These are phyloP conservation scores for Cheumatopsyche charites DNA, from an alignment of 1,140 invertebrate species.

Conservation along the genomic window DNA sequence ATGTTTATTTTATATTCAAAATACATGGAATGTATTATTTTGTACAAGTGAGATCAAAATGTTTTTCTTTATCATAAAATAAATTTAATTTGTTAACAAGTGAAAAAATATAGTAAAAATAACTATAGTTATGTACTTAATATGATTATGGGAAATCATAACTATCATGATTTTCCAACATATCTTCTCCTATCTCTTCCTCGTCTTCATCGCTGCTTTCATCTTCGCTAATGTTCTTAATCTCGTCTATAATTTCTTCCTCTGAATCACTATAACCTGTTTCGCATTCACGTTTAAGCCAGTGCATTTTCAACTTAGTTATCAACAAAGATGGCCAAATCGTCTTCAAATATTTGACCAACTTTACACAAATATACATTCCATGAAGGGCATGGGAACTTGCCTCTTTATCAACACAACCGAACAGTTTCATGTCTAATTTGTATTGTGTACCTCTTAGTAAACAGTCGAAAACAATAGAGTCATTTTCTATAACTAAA, in stretches of 20 bases:
- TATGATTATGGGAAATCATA: too few species aligned
- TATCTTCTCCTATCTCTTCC: neutral
- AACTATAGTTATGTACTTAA: too few species aligned
- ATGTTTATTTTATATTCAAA: too few species aligned
- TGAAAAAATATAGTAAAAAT: too few species aligned
- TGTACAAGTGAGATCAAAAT: too few species aligned
- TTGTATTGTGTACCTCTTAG: slow-evolving; percentile 2
- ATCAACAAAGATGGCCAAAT: neutral
- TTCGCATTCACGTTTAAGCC: slow-evolving; percentile 10
- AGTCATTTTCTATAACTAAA: neutral
- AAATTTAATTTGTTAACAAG: too few species aligned
- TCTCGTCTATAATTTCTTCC: neutral
- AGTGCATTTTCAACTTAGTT: neutral
- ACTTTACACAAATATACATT: neutral
- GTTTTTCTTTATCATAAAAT: too few species aligned
- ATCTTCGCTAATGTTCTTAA: neutral
- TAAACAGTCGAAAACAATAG: slow-evolving; percentile 3
- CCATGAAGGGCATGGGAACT: neutral
- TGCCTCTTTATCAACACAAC: neutral
- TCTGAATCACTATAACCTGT: neutral
- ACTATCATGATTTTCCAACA: too few species aligned
- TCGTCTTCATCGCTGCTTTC: neutral
- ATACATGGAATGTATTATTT: too few species aligned
- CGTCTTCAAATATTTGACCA: neutral
- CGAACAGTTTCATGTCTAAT: neutral